Evolutionary conservation across 2,113 vertebrate species (phyloP).

Genomic region (Heterocephalus glaber): DNA sequence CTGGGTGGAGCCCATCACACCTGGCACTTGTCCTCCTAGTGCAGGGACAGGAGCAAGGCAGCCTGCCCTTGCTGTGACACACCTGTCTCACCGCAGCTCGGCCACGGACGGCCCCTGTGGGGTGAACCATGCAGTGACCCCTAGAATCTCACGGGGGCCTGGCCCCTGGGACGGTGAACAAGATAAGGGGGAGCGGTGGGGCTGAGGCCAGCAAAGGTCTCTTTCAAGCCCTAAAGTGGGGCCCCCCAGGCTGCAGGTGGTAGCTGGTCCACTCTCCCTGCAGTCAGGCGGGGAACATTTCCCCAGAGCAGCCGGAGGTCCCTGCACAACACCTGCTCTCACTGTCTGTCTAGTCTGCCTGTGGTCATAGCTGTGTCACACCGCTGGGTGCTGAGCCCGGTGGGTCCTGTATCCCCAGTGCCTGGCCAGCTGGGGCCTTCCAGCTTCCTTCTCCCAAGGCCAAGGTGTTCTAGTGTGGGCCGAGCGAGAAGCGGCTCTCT

Average conservation of each 20-base stretch:
- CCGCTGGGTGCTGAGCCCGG: fast-evolving
- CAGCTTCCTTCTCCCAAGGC: neutral
- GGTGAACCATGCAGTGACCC: fast-evolving
- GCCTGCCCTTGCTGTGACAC: neutral
- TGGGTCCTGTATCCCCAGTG: fast-evolving
- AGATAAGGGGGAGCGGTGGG: neutral
- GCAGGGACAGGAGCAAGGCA: too few species aligned
- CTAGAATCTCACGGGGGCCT: fast-evolving
- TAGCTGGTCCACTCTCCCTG: neutral
- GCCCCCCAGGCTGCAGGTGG: neutral
- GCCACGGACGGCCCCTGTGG: neutral
- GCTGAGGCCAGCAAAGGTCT: neutral
- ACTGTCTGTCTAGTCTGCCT: fast-evolving
- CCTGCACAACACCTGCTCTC: neutral
- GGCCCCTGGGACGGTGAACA: neutral
- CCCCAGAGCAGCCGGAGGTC: fast-evolving
- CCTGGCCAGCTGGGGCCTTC: fast-evolving
- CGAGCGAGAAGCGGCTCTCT: neutral
- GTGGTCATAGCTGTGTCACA: fast-evolving
- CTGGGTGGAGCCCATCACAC: neutral
- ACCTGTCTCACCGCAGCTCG: fast-evolving
- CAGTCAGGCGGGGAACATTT: neutral
- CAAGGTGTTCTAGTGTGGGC: neutral
- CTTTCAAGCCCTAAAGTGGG: neutral
- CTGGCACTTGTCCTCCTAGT: fast-evolving